Evolutionary conservation across 1,140 invertebrate genomes (phyloP), one percentile per base, ranked within the genome.

Genomic region (Cotesia glomerata): DNA sequence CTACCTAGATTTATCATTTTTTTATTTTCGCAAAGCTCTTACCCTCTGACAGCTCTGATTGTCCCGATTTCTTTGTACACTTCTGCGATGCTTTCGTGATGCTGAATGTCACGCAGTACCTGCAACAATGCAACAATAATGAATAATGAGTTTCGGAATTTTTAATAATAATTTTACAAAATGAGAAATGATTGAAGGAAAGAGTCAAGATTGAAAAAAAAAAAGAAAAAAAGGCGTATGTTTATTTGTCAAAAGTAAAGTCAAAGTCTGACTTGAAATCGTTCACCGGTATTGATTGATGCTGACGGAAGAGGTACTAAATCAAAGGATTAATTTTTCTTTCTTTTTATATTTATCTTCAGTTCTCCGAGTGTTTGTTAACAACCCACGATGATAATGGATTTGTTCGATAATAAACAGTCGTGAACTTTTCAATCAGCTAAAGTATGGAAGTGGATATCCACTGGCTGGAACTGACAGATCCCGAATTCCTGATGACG

Each of bases 81-180:
- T 92, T 92, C 77, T 94, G 94, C 4, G 93, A 92, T 3, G 93
- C 91, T 84, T 95, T 95, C 52, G 92, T 88, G 13, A 95, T 91
- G 84, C 94, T 92, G 78, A 94, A 95, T 77, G 94, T 91, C 4
- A 95, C 92, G 80, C 93, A 95, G 82, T 95, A 95, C 80, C 94
- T 95, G 90, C 32, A 92, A 91, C 77, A 84, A n/a, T 95, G 90
- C 32, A 92, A 91, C 26, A 26, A 26, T 26, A 26, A 26, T 26
- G 26, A 26, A 26, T 26, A 26, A 26, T 26, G 26, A 26, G 1
- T 26, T 26, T 26, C 3, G 26, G 26, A 26, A 26, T 26, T 26
- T 26, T 26, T 26, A 26, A 26, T 26, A 26, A 26, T 26, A 26
- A 26, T 26, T 26, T 26, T 26, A 26, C 26, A 26, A 26, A 26